Evolutionary conservation across 2,888 invertebrate genomes (phyloP).

Genomic region (Cabera pusaria): DNA sequence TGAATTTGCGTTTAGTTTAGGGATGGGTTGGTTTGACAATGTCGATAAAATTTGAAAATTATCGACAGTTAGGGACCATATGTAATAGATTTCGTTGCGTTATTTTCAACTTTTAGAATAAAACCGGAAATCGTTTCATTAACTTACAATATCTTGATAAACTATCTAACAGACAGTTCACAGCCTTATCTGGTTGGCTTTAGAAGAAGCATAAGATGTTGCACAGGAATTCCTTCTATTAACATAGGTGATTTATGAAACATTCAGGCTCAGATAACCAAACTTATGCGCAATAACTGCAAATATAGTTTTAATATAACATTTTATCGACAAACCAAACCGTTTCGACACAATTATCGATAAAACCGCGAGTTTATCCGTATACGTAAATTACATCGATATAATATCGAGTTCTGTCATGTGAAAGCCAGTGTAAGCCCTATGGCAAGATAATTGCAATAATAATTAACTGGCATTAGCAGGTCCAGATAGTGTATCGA

Average conservation of each 20-base stretch:
- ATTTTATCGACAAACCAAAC: background rate
- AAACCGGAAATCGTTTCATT: too few relatives aligned
- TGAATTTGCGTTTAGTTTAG: constrained; percentile 14
- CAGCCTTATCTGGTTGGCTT: too few relatives aligned
- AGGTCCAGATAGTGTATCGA: constrained; percentile 15
- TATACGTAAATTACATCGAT: too few relatives aligned
- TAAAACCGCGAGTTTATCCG: background rate
- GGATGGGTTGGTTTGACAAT: constrained; percentile 2
- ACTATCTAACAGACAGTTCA: too few relatives aligned
- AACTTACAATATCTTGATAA: too few relatives aligned
- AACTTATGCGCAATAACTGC: too few relatives aligned
- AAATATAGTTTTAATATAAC: too few relatives aligned
- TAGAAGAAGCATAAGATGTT: too few relatives aligned
- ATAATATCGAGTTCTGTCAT: too few relatives aligned
- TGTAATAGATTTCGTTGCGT: background rate
- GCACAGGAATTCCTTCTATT: too few relatives aligned
- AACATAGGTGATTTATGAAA: too few relatives aligned
- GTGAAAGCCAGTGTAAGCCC: constrained; percentile 18
- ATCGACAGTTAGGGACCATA: background rate
- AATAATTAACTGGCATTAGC: constrained; percentile 30
- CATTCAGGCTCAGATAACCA: too few relatives aligned
- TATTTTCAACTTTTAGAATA: background rate
- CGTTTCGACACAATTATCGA: background rate
- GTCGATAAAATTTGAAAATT: constrained; percentile 1
- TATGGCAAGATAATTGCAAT: constrained; percentile 26